A percentile compares a stretch with the other conserved stretches of the same genome.
phyloP scores from a whole-genome alignment of 2,113 vertebrate genomes.

The Lophochroa leadbeateri region DNA sequence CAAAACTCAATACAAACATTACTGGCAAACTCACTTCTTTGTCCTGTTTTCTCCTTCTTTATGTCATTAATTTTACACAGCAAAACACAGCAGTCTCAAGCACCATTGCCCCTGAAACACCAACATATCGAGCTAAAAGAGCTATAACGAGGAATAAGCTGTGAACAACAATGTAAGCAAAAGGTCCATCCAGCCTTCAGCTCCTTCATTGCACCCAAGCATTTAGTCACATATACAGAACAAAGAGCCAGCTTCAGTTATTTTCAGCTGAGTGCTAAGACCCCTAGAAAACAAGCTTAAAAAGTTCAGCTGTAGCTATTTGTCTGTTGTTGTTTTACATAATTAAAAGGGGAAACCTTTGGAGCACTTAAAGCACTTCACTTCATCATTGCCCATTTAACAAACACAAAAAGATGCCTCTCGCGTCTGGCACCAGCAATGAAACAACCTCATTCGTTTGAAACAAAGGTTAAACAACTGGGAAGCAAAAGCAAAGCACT shows the following conservation, averaged over 20 bases:
- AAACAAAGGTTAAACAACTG: background rate
- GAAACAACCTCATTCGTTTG: background rate
- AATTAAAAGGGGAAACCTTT: background rate
- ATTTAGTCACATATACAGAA: background rate
- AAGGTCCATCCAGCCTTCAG: background rate
- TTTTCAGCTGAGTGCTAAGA: background rate
- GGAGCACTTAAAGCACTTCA: background rate
- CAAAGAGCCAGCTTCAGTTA: background rate
- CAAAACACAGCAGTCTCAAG: background rate
- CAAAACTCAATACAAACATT: background rate
- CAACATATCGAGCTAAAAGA: background rate
- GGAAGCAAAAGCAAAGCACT: background rate
- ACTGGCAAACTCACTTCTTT: background rate
- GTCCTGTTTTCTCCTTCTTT: background rate
- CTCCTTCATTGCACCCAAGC: background rate
- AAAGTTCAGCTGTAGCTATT: background rate
- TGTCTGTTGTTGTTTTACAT: background rate
- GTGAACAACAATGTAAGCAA: background rate
- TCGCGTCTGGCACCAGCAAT: background rate
- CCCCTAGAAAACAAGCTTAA: background rate
- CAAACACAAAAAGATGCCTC: constrained; percentile 11
- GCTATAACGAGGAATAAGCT: background rate
- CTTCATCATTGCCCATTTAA: background rate
- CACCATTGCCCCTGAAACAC: background rate
- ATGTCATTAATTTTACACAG: background rate